phyloP scores from a whole-genome alignment of 2,113 vertebrate genomes.

The Notarius lentiginosus region DNA sequence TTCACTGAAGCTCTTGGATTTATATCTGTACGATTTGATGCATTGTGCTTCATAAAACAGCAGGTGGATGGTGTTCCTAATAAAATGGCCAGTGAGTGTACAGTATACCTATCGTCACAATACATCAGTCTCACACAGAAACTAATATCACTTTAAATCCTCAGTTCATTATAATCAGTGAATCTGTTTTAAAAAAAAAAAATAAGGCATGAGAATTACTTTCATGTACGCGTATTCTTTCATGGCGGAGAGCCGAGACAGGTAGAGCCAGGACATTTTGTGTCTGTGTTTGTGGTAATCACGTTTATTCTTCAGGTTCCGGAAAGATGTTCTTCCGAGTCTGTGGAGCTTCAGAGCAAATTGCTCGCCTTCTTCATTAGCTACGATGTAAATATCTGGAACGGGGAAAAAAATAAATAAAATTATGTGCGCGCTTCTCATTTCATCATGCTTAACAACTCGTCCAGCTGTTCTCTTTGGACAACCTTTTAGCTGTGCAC shows the following conservation, averaged over 20 bases:
- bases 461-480: too few relatives aligned
- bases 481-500: neutral
- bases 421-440: neutral
- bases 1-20: too few relatives aligned
- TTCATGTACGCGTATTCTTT: constrained; percentile 99
- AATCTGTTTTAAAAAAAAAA: neutral
- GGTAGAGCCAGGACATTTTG: constrained; percentile 95
- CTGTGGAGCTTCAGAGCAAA: constrained; percentile 92
- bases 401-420: neutral
- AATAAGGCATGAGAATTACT: constrained; percentile 65
- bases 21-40: too few relatives aligned
- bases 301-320: constrained; percentile 93
- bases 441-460: neutral
- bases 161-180: neutral
- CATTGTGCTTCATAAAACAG: too few relatives aligned
- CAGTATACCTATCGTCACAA: neutral
- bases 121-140: neutral
- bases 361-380: constrained; percentile 82
- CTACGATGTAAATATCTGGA: constrained; percentile 95
- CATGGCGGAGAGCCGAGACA: constrained; percentile 95
- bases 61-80: too few relatives aligned
- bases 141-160: neutral
- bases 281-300: constrained; percentile 94
- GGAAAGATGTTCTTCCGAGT: constrained; percentile 92
- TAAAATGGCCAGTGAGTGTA: too few relatives aligned